A percentile compares a stretch with the other conserved stretches of the same genome.
phyloP scores from a whole-genome alignment of 2,113 vertebrate species.

The Fulmarus glacialis region DNA sequence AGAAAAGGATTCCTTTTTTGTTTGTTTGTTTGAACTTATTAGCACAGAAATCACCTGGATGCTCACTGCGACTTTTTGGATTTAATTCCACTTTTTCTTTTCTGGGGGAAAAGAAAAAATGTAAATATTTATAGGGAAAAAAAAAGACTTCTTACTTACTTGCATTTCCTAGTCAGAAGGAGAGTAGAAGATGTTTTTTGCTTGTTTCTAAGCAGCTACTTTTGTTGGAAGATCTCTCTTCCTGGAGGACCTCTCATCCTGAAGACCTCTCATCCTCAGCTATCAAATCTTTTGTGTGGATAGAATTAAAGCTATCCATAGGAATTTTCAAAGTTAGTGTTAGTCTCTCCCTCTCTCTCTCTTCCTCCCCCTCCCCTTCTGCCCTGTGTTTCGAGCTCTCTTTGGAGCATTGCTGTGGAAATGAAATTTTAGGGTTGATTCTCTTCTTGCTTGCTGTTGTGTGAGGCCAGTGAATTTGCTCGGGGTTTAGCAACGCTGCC shows the following conservation, averaged over 20 bases:
- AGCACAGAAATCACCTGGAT: not conserved
- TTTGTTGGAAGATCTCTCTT: not conserved
- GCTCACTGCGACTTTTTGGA: not conserved
- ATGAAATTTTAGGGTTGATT: not conserved
- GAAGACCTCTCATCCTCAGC: not conserved
- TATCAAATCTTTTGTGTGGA: not conserved
- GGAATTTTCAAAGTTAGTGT: not conserved
- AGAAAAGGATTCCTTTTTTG: not conserved
- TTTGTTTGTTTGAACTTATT: not conserved
- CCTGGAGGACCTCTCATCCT: not conserved
- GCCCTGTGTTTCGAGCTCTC: not conserved
- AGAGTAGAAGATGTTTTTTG: not conserved
- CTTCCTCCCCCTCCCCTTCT: not conserved
- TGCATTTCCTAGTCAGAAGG: not conserved
- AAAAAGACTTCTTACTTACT: not conserved
- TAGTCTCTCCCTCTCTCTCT: too few relatives aligned
- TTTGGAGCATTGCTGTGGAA: not conserved
- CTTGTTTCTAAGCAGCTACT: not conserved
- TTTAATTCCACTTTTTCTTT: not conserved
- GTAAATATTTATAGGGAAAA: not conserved
- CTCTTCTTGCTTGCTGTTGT: not conserved
- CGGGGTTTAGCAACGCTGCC: accelerated
- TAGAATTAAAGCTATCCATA: not conserved
- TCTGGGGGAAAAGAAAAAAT: not conserved
- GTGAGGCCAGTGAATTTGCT: not conserved